Evolutionary conservation across 2,888 invertebrate species (phyloP).

Genomic region (Serripes groenlandicus): DNA sequence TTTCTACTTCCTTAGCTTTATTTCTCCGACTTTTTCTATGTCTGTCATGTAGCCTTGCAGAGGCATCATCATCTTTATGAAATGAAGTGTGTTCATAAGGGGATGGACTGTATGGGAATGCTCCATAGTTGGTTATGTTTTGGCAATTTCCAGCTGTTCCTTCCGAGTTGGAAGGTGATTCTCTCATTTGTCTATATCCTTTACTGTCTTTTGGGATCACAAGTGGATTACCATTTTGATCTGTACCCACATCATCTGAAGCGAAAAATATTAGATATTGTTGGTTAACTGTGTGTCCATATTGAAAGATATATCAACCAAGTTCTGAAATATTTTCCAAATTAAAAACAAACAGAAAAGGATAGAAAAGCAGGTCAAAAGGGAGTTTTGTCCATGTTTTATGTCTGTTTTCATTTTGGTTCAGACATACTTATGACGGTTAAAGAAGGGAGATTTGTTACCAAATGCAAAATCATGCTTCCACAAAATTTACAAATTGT

Average conservation of each 20-base stretch:
- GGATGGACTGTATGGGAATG: slow-evolving; percentile 4
- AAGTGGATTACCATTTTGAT: slow-evolving; percentile 80
- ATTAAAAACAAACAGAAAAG: background rate
- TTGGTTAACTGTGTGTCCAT: background rate
- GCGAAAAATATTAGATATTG: slow-evolving; percentile 17
- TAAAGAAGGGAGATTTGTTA: too few relatives aligned
- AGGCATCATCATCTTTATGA: slow-evolving; percentile 33
- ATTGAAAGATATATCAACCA: too few relatives aligned
- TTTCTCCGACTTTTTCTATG: slow-evolving; percentile 60
- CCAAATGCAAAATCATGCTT: too few relatives aligned
- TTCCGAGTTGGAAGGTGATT: slow-evolving; percentile 66
- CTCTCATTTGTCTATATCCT: slow-evolving; percentile 77
- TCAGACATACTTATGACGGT: too few relatives aligned
- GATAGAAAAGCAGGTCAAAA: too few relatives aligned
- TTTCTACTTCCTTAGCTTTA: slow-evolving; percentile 62
- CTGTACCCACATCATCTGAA: slow-evolving; percentile 72
- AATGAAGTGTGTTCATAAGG: slow-evolving; percentile 4
- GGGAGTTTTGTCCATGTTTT: too few relatives aligned
- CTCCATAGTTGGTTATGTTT: slow-evolving; percentile 45
- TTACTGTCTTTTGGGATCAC: slow-evolving; percentile 30
- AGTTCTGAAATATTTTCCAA: too few relatives aligned
- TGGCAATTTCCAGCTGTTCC: slow-evolving; percentile 50
- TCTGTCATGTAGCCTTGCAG: slow-evolving; percentile 16
- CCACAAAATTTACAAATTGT: too few relatives aligned
- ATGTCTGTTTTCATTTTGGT: too few relatives aligned